Evolutionary conservation across 1,140 invertebrate genomes (phyloP), one percentile per base, ranked within the genome.

Genomic region (Drosophila neocordata): DNA sequence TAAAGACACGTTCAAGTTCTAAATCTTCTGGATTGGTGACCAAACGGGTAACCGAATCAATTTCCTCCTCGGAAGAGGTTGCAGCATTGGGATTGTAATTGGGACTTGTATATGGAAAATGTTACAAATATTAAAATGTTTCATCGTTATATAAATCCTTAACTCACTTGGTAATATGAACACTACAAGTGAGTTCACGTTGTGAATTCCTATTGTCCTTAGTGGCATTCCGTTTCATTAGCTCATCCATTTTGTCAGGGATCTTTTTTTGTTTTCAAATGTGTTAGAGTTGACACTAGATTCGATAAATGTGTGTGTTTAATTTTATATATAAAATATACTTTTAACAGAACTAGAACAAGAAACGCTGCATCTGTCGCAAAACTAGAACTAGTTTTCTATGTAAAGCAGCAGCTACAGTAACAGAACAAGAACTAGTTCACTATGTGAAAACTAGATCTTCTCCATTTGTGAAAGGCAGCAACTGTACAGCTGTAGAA

Each of bases 21-120:
- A 82, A 53, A 37, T 82, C 79, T 37, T 82, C 73, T 4, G 74
- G 35, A 15, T 64, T 82, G 0, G 74, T 70, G 11, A 82, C 70
- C 6, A 82, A 44, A 0, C 70, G 38, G 1, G 74, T 73, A 5
- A 82, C 66, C 1, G 73, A 53, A 4, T 20, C 52, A 1, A 48
- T 20, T 13, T 78, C 67, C 8, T 71, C 44, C 1, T 56, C 61
- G 7, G 55, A 27, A 6, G 7, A 13, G 1, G 48, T 41, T 38
- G 18, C 27, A 1, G 38, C 12, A 8, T 48, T 3, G 0, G 59
- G 9, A 8, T 66, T 48, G 0, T 13, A 34, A 2, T 22, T 65
- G 7, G 71, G 64, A n/a, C 77, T 35, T 44, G 0, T 18, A 20
- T 9, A n/a, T 1, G 0, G 4, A 1, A 12, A 7, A n/a, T n/a